phyloP scores from a whole-genome alignment of 37 sponge, comb jelly and placozoan genomes.

The Cladorhizidae sp. region DNA sequence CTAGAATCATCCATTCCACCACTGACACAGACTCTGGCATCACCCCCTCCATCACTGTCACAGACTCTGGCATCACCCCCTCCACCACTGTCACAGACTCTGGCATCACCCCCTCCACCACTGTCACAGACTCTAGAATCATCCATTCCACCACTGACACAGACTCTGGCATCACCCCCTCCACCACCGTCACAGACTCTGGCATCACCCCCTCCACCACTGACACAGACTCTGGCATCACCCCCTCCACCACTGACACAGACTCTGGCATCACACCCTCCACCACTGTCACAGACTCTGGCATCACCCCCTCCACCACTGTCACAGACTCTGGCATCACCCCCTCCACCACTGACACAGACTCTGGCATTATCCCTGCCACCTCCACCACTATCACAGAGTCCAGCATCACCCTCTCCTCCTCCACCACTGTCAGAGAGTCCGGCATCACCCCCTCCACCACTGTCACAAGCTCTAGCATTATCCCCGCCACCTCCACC shows the following conservation, averaged over 20 bases:
- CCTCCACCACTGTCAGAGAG: background rate
- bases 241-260: background rate
- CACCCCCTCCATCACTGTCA: background rate
- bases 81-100: too few species aligned
- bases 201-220: background rate
- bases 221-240: too few species aligned
- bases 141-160: background rate
- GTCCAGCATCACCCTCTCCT: background rate
- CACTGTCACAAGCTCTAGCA: too few species aligned
- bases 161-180: background rate
- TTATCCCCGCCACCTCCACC: background rate
- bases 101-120: background rate
- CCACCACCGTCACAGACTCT: background rate
- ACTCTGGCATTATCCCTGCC: background rate
- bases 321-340: too few species aligned
- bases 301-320: background rate
- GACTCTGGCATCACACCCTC: background rate
- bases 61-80: background rate
- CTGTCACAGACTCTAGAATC: too few species aligned
- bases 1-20: too few species aligned
- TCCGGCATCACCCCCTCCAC: background rate
- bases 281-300: too few species aligned
- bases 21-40: too few species aligned
- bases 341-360: background rate
- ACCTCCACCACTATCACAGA: background rate